Conservation (phyloP, 2,888 invertebrate species). For the Drosophila paranaensis region DNA sequence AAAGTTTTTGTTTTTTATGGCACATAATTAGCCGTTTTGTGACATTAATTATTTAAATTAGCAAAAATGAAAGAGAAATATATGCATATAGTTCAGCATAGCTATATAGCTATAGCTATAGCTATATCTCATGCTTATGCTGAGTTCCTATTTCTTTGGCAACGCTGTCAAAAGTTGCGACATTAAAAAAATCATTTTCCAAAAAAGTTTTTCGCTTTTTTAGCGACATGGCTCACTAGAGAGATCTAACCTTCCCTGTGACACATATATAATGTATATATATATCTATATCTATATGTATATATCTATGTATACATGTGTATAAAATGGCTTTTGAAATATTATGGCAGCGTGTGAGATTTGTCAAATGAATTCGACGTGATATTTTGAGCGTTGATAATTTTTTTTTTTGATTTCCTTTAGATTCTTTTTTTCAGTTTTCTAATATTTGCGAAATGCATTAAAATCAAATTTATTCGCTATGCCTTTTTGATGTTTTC, state of each 20-base stretch:
- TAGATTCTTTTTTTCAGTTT: slow-evolving; percentile 8
- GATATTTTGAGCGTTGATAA: slow-evolving; percentile 32
- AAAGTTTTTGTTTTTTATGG: background rate
- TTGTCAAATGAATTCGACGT: slow-evolving; percentile 53
- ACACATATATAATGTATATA: slow-evolving; percentile 3
- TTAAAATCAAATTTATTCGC: slow-evolving; percentile 37
- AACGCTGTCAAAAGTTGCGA: slow-evolving; percentile 43
- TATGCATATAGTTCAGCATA: background rate
- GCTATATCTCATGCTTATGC: slow-evolving; percentile 13
- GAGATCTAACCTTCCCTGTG: slow-evolving; percentile 25
- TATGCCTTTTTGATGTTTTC: slow-evolving; percentile 21
- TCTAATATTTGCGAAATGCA: slow-evolving; percentile 22
- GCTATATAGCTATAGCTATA: background rate
- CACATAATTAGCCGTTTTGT: slow-evolving; percentile 26
- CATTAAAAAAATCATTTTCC: slow-evolving; percentile 62
- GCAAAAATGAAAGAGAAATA: slow-evolving; percentile 7
- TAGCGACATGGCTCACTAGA: slow-evolving; percentile 70
- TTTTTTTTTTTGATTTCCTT: slow-evolving; percentile 24
- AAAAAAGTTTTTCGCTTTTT: slow-evolving; percentile 60
- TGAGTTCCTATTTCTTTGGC: slow-evolving; percentile 62
- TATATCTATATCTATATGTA: background rate
- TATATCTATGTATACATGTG: slow-evolving; percentile 17
- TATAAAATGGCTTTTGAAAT: slow-evolving; percentile 48
- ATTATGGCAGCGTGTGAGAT: slow-evolving; percentile 57
- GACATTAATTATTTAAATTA: slow-evolving; percentile 62